Conservation (phyloP, 2,797 vertebrate genomes). For the Sebastes iracundus region DNA sequence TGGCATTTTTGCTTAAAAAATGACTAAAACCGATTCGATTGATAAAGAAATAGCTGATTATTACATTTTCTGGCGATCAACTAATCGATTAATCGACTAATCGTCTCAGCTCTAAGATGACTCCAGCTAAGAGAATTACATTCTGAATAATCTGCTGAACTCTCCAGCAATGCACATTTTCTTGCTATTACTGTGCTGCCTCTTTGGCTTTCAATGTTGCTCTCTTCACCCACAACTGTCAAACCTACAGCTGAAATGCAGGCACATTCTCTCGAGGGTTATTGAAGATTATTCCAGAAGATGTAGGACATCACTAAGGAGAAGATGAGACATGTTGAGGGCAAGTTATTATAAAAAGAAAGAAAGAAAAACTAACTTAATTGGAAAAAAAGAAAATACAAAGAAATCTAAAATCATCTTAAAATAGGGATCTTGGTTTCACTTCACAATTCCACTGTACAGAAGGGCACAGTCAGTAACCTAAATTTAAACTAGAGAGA, state of each 20-base stretch:
- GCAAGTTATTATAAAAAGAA: background rate
- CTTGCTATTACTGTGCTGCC: background rate
- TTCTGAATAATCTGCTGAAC: background rate
- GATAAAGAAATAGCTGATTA: background rate
- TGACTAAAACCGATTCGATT: background rate
- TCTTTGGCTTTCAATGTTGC: background rate
- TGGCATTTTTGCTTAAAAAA: background rate
- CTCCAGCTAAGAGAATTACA: background rate
- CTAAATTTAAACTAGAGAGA: background rate
- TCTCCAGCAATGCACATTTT: background rate
- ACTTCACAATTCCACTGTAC: slow-evolving; percentile 5
- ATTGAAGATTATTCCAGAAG: slow-evolving; percentile 8
- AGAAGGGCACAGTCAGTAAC: background rate
- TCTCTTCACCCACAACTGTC: slow-evolving; percentile 11
- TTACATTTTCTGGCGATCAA: background rate
- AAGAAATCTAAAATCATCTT: background rate
- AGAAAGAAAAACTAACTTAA: too few relatives aligned
- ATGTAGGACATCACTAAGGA: background rate
- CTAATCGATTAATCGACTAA: background rate
- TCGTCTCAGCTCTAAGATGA: background rate
- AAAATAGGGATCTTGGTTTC: background rate
- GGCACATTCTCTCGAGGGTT: background rate
- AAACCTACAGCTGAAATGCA: background rate
- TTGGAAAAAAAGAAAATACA: too few relatives aligned
- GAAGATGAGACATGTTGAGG: background rate